Percentiles rank a stretch among this genome's conserved stretches.
Evolutionary conservation across 1,140 invertebrate genomes (phyloP).

Genomic region (Bathynomus jamesi): DNA sequence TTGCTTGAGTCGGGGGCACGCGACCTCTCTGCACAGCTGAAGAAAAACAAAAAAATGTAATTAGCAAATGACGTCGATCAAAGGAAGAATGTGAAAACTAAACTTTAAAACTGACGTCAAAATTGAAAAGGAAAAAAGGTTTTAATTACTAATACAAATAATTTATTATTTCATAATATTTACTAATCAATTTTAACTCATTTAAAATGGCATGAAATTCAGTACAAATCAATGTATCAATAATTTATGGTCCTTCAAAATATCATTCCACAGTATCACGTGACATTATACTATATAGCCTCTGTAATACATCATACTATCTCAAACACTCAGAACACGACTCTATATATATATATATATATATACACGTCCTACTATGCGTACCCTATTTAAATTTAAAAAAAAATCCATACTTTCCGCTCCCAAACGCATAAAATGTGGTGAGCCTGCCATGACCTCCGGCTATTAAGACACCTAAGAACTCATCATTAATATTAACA

Average conservation of each 20-base stretch:
- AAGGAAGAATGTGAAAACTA: too few species aligned
- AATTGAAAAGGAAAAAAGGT: too few species aligned
- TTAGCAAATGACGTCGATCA: too few species aligned
- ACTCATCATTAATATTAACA: too few species aligned
- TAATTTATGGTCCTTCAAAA: neutral
- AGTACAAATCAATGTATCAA: neutral
- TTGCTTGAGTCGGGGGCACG: slow-evolving; percentile 82
- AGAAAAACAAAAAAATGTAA: slow-evolving; percentile 48
- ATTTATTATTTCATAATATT: neutral
- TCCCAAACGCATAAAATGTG: too few species aligned
- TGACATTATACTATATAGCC: too few species aligned
- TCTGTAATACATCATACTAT: neutral
- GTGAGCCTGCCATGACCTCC: too few species aligned
- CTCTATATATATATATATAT: slow-evolving; percentile 4
- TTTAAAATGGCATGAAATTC: neutral
- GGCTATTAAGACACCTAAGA: too few species aligned
- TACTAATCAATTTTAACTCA: neutral
- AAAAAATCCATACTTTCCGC: neutral
- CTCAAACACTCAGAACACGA: neutral
- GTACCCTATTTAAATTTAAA: slow-evolving; percentile 4
- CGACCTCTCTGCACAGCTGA: slow-evolving; percentile 94
- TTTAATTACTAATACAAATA: neutral
- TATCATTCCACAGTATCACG: too few species aligned
- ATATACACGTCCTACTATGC: neutral
- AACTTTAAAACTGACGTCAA: too few species aligned